Conservation (phyloP, 2,797 vertebrate genomes). For the Sebastes goodei region DNA sequence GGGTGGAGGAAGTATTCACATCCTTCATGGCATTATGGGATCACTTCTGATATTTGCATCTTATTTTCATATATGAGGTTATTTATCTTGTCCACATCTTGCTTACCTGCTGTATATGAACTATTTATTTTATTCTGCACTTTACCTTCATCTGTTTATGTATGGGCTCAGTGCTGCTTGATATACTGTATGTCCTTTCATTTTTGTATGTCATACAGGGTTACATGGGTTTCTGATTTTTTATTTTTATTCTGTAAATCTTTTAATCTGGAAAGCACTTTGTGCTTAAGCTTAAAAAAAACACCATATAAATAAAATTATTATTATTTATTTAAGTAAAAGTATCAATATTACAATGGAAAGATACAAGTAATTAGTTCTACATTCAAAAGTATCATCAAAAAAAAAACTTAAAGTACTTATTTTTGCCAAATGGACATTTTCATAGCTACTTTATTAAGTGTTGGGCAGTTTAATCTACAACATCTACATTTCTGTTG, state of each 20-base stretch:
- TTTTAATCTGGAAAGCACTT: no score
- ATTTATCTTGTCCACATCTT: no score
- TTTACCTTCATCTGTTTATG: no score
- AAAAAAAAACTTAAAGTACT: not conserved
- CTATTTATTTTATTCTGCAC: no score
- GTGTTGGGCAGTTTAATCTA: not conserved
- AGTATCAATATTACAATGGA: not conserved
- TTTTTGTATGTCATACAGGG: no score
- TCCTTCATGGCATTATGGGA: not conserved
- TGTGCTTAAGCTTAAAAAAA: no score
- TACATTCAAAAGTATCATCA: not conserved
- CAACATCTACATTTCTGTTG: not conserved
- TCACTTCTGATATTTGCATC: no score
- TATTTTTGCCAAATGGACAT: not conserved
- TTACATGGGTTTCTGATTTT: rapidly evolving
- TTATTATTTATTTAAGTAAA: not conserved
- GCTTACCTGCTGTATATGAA: no score
- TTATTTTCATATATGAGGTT: no score
- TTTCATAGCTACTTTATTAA: not conserved
- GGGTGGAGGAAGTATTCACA: not conserved
- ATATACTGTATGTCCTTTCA: no score
- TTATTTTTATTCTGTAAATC: no score
- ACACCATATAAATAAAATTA: rapidly evolving
- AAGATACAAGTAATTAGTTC: not conserved
- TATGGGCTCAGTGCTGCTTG: no score